Percentiles rank a stretch among this genome's conserved stretches.
Evolutionary conservation across 1,140 invertebrate species (phyloP).

Genomic region (Aphis craccivora): DNA sequence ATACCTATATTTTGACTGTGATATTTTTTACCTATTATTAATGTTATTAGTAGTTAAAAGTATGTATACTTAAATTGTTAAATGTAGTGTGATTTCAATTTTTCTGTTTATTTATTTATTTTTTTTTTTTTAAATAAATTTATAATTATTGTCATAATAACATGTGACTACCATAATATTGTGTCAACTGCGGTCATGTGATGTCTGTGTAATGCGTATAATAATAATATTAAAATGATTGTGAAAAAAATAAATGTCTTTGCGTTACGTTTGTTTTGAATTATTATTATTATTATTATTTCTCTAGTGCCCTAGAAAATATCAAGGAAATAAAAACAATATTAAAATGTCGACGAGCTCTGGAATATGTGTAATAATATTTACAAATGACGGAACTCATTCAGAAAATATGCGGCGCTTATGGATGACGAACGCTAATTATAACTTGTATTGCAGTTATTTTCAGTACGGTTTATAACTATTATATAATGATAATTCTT

Average conservation of each 20-base stretch:
- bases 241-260: slow-evolving; percentile 36
- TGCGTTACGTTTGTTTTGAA: not conserved
- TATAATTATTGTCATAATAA: not conserved
- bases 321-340: slow-evolving; percentile 8
- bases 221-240: not conserved
- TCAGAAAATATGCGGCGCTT: slow-evolving; percentile 5
- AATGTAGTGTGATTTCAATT: not conserved
- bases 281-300: slow-evolving; percentile 9
- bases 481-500: slow-evolving; percentile 16
- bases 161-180: not conserved
- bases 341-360: not conserved
- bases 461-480: not conserved
- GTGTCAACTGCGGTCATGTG: not conserved
- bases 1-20: slow-evolving; percentile 34
- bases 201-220: not conserved
- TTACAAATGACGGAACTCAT: slow-evolving; percentile 23
- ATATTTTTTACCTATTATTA: slow-evolving; percentile 25
- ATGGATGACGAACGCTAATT: slow-evolving; percentile 6
- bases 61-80: not conserved
- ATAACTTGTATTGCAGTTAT: not conserved
- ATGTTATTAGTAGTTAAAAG: not conserved
- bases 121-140: not conserved
- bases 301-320: slow-evolving; percentile 9
- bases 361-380: slow-evolving; percentile 28
- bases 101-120: not conserved